Evolutionary conservation across 2,113 vertebrate species (phyloP).

Genomic region (Odobenus rosmarus): DNA sequence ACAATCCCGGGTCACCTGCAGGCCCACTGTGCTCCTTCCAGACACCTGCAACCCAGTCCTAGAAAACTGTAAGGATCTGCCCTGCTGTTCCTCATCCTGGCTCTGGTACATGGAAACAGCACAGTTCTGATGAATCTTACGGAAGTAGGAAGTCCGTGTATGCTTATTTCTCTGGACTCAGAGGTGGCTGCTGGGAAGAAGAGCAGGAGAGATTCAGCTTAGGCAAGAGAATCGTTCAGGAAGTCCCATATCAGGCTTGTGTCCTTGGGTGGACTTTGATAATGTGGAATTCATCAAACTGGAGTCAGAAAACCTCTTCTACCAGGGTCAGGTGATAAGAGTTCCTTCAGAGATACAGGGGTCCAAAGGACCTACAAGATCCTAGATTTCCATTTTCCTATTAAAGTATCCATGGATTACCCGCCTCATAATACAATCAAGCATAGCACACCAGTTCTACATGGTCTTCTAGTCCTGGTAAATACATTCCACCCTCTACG

Average conservation of each 20-base stretch:
- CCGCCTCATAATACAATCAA: constrained; percentile 84
- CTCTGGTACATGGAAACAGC: constrained; percentile 81
- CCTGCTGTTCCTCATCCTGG: constrained; percentile 66
- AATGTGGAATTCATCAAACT: constrained; percentile 85
- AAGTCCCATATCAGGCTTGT: constrained; percentile 86
- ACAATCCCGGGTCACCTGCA: constrained; percentile 78
- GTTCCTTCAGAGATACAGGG: background rate
- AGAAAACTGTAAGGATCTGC: constrained; percentile 79
- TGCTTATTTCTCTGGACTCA: constrained; percentile 85
- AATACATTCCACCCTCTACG: constrained; percentile 82
- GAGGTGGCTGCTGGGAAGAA: constrained; percentile 85
- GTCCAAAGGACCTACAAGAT: constrained; percentile 81
- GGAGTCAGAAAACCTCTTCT: constrained; percentile 84
- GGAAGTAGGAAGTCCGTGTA: constrained; percentile 79
- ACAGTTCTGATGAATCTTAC: constrained; percentile 82
- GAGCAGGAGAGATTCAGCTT: constrained; percentile 81
- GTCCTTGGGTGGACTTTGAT: constrained; percentile 83
- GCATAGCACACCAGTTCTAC: constrained; percentile 84
- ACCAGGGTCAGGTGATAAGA: constrained; percentile 45
- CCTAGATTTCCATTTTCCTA: constrained; percentile 85
- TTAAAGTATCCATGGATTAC: constrained; percentile 84
- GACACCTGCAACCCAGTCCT: constrained; percentile 79
- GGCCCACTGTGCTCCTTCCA: constrained; percentile 80
- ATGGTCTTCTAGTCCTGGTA: constrained; percentile 82
- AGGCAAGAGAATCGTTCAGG: constrained; percentile 81